Conservation (phyloP, 2,888 invertebrate species). For the Troides helena region DNA sequence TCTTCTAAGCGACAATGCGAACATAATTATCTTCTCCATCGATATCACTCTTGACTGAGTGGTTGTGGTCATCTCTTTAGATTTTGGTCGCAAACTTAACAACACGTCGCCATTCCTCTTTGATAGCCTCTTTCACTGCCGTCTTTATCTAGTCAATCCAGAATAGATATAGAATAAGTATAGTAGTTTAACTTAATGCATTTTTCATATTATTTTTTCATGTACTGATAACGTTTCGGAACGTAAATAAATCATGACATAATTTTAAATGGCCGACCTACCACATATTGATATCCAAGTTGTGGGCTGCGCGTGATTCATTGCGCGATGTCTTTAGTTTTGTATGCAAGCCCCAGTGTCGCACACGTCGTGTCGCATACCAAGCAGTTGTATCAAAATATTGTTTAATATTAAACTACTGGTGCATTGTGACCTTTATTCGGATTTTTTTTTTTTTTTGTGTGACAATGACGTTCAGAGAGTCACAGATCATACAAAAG, state of each 20-base stretch:
- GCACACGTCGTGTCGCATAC: conserved; percentile 25
- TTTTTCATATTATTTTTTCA: conserved; percentile 8
- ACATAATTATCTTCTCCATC: no score
- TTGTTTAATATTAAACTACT: conserved; percentile 19
- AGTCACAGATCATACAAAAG: conserved; percentile 29
- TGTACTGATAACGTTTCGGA: conserved; percentile 14
- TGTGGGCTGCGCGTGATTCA: conserved; percentile 26
- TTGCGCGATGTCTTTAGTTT: conserved; percentile 23
- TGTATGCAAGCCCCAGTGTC: conserved; percentile 13
- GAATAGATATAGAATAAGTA: no score
- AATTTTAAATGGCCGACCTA: conserved; percentile 23
- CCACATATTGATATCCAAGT: conserved; percentile 23
- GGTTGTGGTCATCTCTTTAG: no score
- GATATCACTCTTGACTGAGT: no score
- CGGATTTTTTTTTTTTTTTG: neutral
- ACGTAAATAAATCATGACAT: conserved; percentile 29
- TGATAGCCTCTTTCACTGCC: no score
- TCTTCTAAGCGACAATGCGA: no score
- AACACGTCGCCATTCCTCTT: no score
- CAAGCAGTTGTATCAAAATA: conserved; percentile 14
- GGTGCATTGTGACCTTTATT: conserved; percentile 4
- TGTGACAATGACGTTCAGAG: conserved; percentile 27
- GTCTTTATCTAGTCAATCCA: no score
- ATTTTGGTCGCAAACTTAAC: no score
- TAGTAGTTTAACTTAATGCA: neutral